Conservation (phyloP, 2,888 invertebrate genomes). For the Geotrupes spiniger region DNA sequence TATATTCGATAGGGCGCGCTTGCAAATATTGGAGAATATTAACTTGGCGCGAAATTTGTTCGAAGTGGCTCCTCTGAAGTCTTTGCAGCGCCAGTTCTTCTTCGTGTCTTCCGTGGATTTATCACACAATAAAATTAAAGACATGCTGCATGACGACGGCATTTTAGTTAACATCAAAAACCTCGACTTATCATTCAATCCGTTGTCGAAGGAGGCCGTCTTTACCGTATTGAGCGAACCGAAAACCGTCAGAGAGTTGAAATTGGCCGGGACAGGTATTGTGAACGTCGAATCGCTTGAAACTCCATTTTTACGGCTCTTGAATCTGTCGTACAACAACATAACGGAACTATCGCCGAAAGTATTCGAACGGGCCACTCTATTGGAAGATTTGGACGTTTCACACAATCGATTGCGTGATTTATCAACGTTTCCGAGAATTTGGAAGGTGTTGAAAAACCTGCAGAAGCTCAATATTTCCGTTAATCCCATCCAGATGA, state of each 20-base stretch:
- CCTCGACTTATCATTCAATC: slow-evolving; percentile 82
- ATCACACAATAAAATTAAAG: slow-evolving; percentile 72
- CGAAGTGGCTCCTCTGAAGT: slow-evolving; percentile 73
- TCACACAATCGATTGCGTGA: slow-evolving; percentile 68
- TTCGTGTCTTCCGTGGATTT: slow-evolving; percentile 77
- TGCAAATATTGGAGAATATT: slow-evolving; percentile 79
- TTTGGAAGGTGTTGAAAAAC: slow-evolving; percentile 69
- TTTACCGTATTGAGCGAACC: slow-evolving; percentile 80
- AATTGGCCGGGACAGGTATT: slow-evolving; percentile 78
- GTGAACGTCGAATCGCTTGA: slow-evolving; percentile 66
- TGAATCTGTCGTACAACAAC: slow-evolving; percentile 77
- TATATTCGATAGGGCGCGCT: slow-evolving; percentile 75
- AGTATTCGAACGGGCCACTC: slow-evolving; percentile 74
- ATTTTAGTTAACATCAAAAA: slow-evolving; percentile 85
- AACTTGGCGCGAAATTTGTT: slow-evolving; percentile 75
- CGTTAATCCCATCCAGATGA: slow-evolving; percentile 73
- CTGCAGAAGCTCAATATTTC: slow-evolving; percentile 77
- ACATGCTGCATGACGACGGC: slow-evolving; percentile 80
- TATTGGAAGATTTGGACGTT: slow-evolving; percentile 74
- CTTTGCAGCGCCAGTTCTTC: slow-evolving; percentile 80
- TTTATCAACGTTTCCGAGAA: slow-evolving; percentile 60
- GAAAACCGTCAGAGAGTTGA: slow-evolving; percentile 79
- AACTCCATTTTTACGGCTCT: slow-evolving; percentile 76
- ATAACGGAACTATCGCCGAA: slow-evolving; percentile 64
- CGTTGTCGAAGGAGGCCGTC: slow-evolving; percentile 70